Evolutionary conservation across 2,888 invertebrate genomes (phyloP).

Genomic region (Litoditis marina): DNA sequence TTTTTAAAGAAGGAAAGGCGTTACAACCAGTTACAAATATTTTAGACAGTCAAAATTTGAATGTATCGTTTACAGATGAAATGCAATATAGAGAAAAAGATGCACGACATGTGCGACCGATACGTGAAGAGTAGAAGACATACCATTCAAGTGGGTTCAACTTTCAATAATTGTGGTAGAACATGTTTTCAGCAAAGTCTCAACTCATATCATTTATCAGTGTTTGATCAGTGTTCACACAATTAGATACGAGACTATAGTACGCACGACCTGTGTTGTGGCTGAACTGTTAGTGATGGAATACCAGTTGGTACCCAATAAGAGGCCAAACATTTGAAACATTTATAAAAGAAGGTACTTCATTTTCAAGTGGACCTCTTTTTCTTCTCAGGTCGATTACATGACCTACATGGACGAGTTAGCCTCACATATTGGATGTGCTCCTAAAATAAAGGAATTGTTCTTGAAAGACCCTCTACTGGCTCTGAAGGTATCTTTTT

Average conservation of each 20-base stretch:
- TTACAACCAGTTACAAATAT: background rate
- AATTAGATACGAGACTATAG: no score
- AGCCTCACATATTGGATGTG: constrained; percentile 56
- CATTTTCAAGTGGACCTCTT: no score
- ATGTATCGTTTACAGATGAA: constrained; percentile 55
- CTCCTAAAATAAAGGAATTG: constrained; percentile 5
- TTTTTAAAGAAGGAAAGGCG: background rate
- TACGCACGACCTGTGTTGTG: no score
- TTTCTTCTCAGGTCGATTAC: constrained; percentile 61
- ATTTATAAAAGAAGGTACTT: no score
- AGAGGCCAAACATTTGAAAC: no score
- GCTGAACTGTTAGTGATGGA: no score
- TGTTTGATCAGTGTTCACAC: no score
- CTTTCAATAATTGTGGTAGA: no score
- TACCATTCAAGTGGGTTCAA: constrained; percentile 64
- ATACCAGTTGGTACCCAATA: no score
- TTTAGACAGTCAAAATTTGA: background rate
- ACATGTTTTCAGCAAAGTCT: no score
- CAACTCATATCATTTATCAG: no score
- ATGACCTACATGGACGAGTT: constrained; percentile 64
- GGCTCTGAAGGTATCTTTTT: constrained; percentile 11
- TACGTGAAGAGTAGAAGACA: constrained; percentile 60
- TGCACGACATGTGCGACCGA: constrained; percentile 48
- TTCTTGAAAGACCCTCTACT: constrained; percentile 4
- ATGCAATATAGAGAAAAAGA: constrained; percentile 59